Evolutionary conservation across 2,888 invertebrate genomes (phyloP).

Genomic region (Tiphia femorata): DNA sequence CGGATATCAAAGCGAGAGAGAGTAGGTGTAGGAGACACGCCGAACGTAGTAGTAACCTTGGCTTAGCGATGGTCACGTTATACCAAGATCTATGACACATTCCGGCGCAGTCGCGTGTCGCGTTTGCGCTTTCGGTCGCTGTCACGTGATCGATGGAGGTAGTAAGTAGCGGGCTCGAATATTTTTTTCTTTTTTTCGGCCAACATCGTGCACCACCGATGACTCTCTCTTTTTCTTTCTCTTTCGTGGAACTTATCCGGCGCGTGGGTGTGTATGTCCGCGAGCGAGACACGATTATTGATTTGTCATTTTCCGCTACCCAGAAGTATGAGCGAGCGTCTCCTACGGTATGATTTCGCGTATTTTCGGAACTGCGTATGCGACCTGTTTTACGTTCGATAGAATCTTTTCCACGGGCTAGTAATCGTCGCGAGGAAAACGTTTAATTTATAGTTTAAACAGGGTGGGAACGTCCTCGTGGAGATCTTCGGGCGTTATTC

Average conservation of each 20-base stretch:
- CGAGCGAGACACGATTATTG: no score
- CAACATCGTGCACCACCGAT: not conserved
- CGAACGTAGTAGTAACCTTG: slow-evolving; percentile 68
- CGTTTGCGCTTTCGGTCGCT: slow-evolving; percentile 42
- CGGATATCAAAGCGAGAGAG: slow-evolving; percentile 61
- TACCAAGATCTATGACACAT: slow-evolving; percentile 63
- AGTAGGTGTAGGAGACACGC: slow-evolving; percentile 59
- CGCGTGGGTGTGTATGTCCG: no score
- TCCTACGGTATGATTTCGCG: no score
- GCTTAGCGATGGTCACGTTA: slow-evolving; percentile 52
- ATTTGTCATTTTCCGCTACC: no score
- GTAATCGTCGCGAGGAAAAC: not conserved
- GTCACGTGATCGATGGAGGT: no score
- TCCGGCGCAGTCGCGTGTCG: slow-evolving; percentile 47
- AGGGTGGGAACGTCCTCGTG: no score
- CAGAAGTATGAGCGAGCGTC: no score
- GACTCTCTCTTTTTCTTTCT: not conserved
- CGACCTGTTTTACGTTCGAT: not conserved
- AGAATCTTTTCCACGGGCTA: not conserved
- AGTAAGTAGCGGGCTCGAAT: no score
- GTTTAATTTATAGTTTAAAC: no score
- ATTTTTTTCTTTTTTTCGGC: no score
- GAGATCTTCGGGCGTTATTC: not conserved
- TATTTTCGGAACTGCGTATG: no score
- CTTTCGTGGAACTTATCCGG: no score